Conservation (phyloP, 2,113 vertebrate species). For the Myotis lucifugus region DNA sequence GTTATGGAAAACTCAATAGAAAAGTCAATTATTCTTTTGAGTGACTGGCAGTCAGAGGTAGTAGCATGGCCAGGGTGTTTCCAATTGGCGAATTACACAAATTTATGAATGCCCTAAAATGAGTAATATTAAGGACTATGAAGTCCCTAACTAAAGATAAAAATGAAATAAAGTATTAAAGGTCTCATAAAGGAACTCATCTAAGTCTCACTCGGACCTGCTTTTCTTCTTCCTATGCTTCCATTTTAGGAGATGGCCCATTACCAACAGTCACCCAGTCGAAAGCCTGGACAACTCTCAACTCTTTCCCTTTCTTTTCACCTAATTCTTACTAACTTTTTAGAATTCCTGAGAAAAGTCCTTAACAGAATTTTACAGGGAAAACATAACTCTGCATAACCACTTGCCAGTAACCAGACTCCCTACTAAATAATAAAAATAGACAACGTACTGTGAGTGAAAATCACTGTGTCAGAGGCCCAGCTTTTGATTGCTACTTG, state of each 20-base stretch:
- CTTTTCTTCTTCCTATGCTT: not conserved
- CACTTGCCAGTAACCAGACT: not conserved
- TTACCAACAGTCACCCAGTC: fast-evolving
- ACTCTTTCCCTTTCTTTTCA: not conserved
- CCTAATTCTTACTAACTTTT: not conserved
- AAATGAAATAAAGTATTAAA: not conserved
- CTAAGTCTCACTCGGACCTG: not conserved
- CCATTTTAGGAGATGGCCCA: not conserved
- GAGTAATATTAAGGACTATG: not conserved
- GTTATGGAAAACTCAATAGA: not conserved
- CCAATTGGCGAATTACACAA: not conserved
- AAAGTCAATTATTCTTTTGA: not conserved
- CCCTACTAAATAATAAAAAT: not conserved
- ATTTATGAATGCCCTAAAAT: not conserved
- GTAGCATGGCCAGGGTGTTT: not conserved
- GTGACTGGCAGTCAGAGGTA: not conserved
- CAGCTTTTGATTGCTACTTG: not conserved
- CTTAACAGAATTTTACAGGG: not conserved
- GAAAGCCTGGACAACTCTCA: not conserved
- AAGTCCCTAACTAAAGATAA: not conserved
- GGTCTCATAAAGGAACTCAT: not conserved
- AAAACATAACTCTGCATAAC: not conserved
- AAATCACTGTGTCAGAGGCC: not conserved
- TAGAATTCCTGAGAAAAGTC: not conserved
- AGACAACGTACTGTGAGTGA: not conserved